phyloP scores from a whole-genome alignment of 2,888 invertebrate species.

The Eilema griseolum region DNA sequence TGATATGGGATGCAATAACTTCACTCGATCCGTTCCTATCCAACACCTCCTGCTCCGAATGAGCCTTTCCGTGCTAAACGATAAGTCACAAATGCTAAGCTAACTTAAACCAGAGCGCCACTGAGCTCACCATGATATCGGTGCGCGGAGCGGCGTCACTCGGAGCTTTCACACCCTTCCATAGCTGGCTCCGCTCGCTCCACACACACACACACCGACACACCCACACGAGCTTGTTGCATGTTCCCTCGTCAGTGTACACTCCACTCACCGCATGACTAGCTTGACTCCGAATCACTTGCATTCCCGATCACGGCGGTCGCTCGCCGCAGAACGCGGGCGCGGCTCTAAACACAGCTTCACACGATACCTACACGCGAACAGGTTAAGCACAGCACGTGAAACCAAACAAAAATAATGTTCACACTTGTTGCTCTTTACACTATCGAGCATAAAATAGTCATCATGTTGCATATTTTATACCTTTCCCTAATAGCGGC shows the following conservation, averaged over 20 bases:
- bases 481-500: conserved; percentile 86
- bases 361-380: conserved; percentile 84
- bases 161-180: conserved; percentile 71
- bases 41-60: conserved; percentile 73
- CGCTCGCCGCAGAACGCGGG: conserved; percentile 66
- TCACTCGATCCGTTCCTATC: conserved; percentile 79
- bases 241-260: conserved; percentile 79
- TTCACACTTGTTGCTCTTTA: conserved; percentile 76
- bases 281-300: conserved; percentile 81
- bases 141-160: conserved; percentile 72
- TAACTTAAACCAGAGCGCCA: conserved; percentile 34
- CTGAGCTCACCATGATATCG: conserved; percentile 43
- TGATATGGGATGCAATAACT: conserved; percentile 86
- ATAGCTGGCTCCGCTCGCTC: conserved; percentile 86
- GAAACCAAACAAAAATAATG: conserved; percentile 62
- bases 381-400: conserved; percentile 82
- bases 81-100: conserved; percentile 41
- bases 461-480: conserved; percentile 86
- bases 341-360: conserved; percentile 80
- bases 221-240: conserved; percentile 79
- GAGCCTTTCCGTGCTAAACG: conserved; percentile 72
- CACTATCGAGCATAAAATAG: conserved; percentile 78
- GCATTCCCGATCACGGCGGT: conserved; percentile 86
- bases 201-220: conserved; percentile 77
- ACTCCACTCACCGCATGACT: conserved; percentile 81